phyloP scores from a whole-genome alignment of 2,888 invertebrate species.

The Philereme transversata region DNA sequence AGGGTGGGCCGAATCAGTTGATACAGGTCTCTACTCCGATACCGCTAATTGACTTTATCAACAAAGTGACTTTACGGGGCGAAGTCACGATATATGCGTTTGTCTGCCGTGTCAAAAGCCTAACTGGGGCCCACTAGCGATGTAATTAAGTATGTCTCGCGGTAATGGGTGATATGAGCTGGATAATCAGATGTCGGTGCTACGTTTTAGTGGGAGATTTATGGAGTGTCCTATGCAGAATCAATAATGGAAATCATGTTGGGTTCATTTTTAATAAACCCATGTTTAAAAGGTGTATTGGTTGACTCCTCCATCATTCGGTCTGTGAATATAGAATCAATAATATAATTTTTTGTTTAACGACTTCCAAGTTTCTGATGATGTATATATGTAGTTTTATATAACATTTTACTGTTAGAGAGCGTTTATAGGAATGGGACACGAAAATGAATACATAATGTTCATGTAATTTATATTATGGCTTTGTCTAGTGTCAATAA shows the following conservation, averaged over 20 bases:
- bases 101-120: constrained; percentile 81
- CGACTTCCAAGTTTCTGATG: too few species aligned
- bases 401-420: too few species aligned
- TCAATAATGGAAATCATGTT: not conserved
- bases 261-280: not conserved
- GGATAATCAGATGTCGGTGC: constrained; percentile 29
- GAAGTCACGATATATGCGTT: constrained; percentile 82
- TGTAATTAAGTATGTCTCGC: constrained; percentile 75
- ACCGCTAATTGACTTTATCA: constrained; percentile 84
- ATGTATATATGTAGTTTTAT: too few species aligned
- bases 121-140: constrained; percentile 74
- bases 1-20: constrained; percentile 78
- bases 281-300: not conserved
- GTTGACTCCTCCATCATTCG: not conserved
- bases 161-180: constrained; percentile 73
- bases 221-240: constrained; percentile 14
- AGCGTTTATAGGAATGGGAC: too few species aligned
- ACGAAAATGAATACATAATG: too few species aligned
- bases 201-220: constrained; percentile 30
- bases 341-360: too few species aligned
- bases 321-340: too few species aligned
- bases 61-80: constrained; percentile 83
- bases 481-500: constrained; percentile 11
- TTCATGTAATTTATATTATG: constrained; percentile 1
- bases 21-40: constrained; percentile 81